These are phyloP conservation scores for Hydrotaea diabolus DNA, from an alignment of 2,888 invertebrate genomes.

Conservation along the genomic window DNA sequence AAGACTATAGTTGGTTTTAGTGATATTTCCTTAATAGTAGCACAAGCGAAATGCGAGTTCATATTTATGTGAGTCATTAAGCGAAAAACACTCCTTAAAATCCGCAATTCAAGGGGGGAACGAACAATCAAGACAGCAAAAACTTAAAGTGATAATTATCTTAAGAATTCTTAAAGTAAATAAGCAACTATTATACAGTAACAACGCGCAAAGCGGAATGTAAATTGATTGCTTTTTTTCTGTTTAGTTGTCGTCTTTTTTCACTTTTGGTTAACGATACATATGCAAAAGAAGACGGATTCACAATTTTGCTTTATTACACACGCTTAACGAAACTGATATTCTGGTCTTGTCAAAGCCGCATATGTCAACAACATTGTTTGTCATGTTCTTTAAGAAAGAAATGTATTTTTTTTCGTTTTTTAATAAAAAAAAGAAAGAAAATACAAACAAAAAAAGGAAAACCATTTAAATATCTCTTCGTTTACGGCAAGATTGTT, in stretches of 20 bases:
- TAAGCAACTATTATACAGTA: neutral
- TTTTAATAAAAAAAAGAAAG: neutral
- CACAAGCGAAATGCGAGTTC: too few relatives aligned
- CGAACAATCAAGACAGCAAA: neutral
- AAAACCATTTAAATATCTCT: too few relatives aligned
- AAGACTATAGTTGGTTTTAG: too few relatives aligned
- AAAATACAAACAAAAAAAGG: neutral
- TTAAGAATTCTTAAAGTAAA: too few relatives aligned
- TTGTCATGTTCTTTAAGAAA: neutral
- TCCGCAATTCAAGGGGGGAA: neutral
- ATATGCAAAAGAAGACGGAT: neutral
- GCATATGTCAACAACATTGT: conserved; percentile 9
- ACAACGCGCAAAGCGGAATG: neutral
- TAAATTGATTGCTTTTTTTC: too few relatives aligned
- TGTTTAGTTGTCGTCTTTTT: too few relatives aligned
- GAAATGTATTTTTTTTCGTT: neutral
- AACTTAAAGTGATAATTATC: neutral
- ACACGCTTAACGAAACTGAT: neutral
- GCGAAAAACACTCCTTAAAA: neutral
- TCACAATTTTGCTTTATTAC: neutral
- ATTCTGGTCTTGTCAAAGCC: neutral
- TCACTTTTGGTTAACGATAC: neutral
- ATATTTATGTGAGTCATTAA: too few relatives aligned
- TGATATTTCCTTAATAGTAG: too few relatives aligned
- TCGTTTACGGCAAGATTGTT: neutral